Conservation (phyloP, 1,140 invertebrate genomes). For the Conus ventricosus region DNA sequence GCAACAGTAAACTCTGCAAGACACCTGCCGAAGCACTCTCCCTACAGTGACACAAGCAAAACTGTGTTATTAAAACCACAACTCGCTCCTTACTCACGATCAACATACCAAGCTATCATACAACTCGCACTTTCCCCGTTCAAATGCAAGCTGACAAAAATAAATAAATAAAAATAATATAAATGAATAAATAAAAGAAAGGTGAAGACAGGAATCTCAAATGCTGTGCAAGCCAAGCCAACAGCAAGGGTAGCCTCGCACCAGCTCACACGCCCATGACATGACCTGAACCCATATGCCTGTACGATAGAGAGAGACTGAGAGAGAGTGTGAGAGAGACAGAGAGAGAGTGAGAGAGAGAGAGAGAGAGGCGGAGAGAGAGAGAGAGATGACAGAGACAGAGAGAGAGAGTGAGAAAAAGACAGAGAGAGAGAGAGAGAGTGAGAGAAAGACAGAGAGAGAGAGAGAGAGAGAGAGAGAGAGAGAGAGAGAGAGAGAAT, state of each 20-base stretch:
- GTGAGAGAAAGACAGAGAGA: no score
- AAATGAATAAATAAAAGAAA: no score
- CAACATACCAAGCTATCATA: not conserved
- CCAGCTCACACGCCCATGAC: no score
- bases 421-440: conserved; percentile 1
- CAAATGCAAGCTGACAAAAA: not conserved
- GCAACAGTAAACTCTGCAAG: no score
- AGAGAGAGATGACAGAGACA: not conserved
- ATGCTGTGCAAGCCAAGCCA: no score
- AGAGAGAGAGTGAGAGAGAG: not conserved
- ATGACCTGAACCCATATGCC: not conserved
- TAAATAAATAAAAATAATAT: not conserved
- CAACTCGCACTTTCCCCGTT: not conserved
- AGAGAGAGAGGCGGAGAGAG: conserved; percentile 18
- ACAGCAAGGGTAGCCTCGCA: no score
- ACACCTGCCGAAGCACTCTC: no score
- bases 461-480: no score
- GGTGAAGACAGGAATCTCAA: not conserved
- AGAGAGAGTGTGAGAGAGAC: not conserved
- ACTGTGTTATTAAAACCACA: not conserved
- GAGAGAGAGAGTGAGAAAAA: no score
- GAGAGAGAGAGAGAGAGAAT: no score
- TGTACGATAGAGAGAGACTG: not conserved
- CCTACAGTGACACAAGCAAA: not conserved
- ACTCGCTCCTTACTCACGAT: not conserved